These are phyloP conservation scores for Mallotus villosus DNA, from an alignment of 2,797 vertebrate species.

Conservation along the genomic window DNA sequence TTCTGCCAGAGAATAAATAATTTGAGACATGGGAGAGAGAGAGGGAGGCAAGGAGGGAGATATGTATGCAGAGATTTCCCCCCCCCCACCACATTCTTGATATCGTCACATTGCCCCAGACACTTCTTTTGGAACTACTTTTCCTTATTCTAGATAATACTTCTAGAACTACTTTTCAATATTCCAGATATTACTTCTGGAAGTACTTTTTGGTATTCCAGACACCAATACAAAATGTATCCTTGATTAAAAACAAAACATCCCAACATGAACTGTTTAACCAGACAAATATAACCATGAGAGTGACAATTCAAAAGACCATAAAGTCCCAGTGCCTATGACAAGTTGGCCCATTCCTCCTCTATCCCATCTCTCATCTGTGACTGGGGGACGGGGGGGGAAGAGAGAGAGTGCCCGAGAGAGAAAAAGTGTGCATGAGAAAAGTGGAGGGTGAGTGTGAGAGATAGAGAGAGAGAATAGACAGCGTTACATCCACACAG, in stretches of 20 bases:
- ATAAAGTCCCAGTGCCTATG: background rate
- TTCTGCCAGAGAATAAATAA: background rate
- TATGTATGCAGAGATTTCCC: background rate
- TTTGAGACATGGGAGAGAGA: background rate
- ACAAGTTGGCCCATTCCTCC: background rate
- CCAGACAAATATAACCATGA: background rate
- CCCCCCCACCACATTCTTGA: background rate
- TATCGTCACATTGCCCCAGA: background rate
- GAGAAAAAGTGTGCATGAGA: too few relatives aligned
- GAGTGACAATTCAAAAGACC: background rate
- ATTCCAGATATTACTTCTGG: background rate
- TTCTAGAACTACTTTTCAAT: too few relatives aligned
- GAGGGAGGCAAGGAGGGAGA: background rate
- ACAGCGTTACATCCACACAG: background rate
- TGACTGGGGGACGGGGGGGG: too few relatives aligned
- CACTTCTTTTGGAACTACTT: background rate
- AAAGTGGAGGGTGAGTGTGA: too few relatives aligned
- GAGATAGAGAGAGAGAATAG: background rate
- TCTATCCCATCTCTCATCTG: background rate
- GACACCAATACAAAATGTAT: background rate
- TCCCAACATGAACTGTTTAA: background rate
- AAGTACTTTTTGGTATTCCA: background rate
- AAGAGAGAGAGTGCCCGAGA: too few relatives aligned
- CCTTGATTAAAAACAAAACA: too few relatives aligned
- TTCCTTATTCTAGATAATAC: background rate